Evolutionary conservation across 1,140 invertebrate species (phyloP), one percentile per base, ranked within the genome.

Genomic region (Euglossa dilemma): DNA sequence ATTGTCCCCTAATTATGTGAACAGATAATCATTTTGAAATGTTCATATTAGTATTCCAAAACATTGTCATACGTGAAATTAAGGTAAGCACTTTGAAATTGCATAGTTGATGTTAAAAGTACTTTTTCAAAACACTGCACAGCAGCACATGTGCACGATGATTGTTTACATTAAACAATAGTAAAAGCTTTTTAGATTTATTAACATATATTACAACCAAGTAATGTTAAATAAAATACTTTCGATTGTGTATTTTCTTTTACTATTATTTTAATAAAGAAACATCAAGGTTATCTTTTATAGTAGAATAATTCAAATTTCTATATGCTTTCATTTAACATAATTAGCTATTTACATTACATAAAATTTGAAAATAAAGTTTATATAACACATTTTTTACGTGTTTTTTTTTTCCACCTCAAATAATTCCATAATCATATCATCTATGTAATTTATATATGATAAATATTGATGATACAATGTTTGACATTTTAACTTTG

Each of bases 91-190:
- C 18, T 76, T 57, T 45, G 11, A n/a, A 69, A 74, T 84, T 28
- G 67, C 28, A 54, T 84, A 69, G 36, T 36, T 43, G 2, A 56
- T 63, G 57, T 9, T 18, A 9, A 52, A 11, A 63, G 25, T 69
- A 16, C 56, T 61, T 78, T 52, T n/a, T 67, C 7, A 36, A 63
- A 16, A 47, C 54, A 57, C 64, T 25, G 54, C 59, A 57, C 80
- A 66, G 18, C 54, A 66, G 69, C 54, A 72, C 71, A 64, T 87
- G 73, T 87, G 75, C 66, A 59, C 72, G 36, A 45, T 25, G n/a
- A 66, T 47, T 81, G 50, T 83, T 70, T 70, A 70, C 28, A 59
- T 76, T 23, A 1, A 20, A 25, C 64, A n/a, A 52, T 70, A 57
- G 18, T 69, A 18, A 43, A 50, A 69, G 12, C 8, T 56, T 69